These are phyloP conservation scores for Brienomyrus longianalis DNA, from an alignment of 2,113 vertebrate species.

Conservation along the genomic window DNA sequence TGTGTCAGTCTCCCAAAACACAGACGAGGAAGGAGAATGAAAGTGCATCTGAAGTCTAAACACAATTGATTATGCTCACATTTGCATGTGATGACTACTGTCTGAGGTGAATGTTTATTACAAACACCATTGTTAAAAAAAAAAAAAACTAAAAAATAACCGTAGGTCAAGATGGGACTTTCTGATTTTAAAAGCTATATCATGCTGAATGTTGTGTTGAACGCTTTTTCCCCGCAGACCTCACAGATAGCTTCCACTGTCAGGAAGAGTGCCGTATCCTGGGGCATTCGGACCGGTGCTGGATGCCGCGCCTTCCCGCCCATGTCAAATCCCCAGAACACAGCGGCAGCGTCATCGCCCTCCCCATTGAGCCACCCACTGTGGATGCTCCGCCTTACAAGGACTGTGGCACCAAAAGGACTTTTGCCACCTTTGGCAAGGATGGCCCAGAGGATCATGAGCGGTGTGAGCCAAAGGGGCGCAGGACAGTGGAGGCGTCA, in stretches of 20 bases:
- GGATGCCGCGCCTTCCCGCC: constrained; percentile 87
- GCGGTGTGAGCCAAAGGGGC: constrained; percentile 70
- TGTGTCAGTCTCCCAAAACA: background rate
- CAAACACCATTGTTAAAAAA: constrained; percentile 18
- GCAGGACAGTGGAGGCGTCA: constrained; percentile 80
- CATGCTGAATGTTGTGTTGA: background rate
- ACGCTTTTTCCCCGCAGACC: background rate
- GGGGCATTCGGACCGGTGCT: constrained; percentile 95
- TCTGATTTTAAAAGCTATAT: background rate
- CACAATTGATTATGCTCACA: background rate
- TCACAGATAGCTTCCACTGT: constrained; percentile 84
- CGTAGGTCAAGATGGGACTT: background rate
- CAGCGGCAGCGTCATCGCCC: constrained; percentile 77
- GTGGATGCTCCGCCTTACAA: constrained; percentile 87
- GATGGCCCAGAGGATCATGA: constrained; percentile 79
- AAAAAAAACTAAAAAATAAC: constrained; percentile 23
- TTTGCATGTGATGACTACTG: background rate
- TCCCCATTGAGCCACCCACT: constrained; percentile 88
- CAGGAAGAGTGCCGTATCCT: constrained; percentile 95
- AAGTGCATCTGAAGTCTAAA: background rate
- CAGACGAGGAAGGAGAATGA: background rate
- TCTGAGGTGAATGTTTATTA: constrained; percentile 1
- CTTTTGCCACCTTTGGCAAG: constrained; percentile 98
- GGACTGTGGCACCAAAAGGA: constrained; percentile 86
- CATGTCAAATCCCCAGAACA: constrained; percentile 88